Evolutionary conservation across 2,797 vertebrate species (phyloP).

Genomic region (Sebastes iracundus): DNA sequence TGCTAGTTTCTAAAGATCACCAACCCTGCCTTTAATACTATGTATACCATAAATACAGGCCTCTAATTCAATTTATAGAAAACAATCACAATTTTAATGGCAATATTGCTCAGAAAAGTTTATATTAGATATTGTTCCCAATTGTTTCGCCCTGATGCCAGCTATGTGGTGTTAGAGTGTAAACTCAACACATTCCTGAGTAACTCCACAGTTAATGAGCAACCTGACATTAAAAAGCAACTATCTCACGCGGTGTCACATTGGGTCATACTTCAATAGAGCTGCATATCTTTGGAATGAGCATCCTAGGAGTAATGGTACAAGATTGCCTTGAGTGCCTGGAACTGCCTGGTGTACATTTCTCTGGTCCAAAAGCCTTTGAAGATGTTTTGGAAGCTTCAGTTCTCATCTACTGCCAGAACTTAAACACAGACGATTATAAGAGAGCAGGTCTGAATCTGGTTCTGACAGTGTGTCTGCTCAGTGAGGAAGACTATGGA

Average conservation of each 20-base stretch:
- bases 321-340: constrained; percentile 40
- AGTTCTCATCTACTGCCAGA: constrained; percentile 31
- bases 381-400: constrained; percentile 57
- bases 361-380: constrained; percentile 46
- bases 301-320: constrained; percentile 30
- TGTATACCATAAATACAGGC: background rate
- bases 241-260: background rate
- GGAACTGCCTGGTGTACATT: constrained; percentile 42
- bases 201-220: background rate
- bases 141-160: background rate
- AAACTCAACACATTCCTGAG: background rate
- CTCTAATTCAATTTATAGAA: background rate
- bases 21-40: background rate
- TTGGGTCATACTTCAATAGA: constrained; percentile 21
- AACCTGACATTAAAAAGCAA: constrained; percentile 5
- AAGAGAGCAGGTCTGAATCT: constrained; percentile 39
- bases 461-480: constrained; percentile 23
- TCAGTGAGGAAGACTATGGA: background rate
- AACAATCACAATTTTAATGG: background rate
- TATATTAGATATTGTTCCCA: background rate
- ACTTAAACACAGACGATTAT: constrained; percentile 50
- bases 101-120: background rate
- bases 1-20: too few relatives aligned
- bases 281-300: constrained; percentile 36
- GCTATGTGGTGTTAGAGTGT: background rate